Base-by-base conservation (phyloP, 1,140 invertebrate species). In the Bombus cullumanus region DNA sequence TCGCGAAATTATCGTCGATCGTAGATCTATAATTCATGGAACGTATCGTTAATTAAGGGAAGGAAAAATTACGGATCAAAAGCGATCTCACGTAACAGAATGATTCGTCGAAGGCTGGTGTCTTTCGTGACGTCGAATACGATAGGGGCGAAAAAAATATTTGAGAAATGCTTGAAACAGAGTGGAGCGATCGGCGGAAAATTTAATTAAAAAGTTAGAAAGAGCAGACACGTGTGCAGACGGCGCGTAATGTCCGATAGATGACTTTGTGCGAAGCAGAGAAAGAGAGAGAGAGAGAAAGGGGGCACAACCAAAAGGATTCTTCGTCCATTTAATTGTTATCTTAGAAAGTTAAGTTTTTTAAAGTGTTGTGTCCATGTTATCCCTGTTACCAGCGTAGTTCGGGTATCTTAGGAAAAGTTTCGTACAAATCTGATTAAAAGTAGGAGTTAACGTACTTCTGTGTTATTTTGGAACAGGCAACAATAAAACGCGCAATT, bases 181-280 rank as follows among this genome's bases (percentile, higher is more conserved):
- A 25, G 15, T 25, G 12, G 37, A 39, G 12, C 64, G 47, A 43
- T 47, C 53, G 37, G 28, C 1, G 28, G 4, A 41, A 79, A 80
- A 25, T 79, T 62, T 85, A 79, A 79, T 85, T 72, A 85, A 62
- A 85, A 85, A 85, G 76, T 47, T 43, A 6, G n/a, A 62, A 62
- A 22, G 68, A 57, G 12, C 28, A 31, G 53, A 4, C 9, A 3
- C 47, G 47, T 53, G 72, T 8, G 31, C 47, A 8, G 25, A 3
- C 43, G 41, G 6, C 37, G 64, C 12, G 47, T 57, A 69, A 68
- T 43, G 31, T 22, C 39, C 64, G 25, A 34, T 62, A 25, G 37
- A 72, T 72, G 34, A 84, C 76, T 71, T 71, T 71, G 47, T 28
- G 31, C 66, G 34, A n/a, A 39, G 31, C 37, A 47, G 18, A 79